Percentiles rank a stretch among this genome's conserved stretches.
phyloP scores from a whole-genome alignment of 2,797 vertebrate genomes.

The Rhinichthys osculus region DNA sequence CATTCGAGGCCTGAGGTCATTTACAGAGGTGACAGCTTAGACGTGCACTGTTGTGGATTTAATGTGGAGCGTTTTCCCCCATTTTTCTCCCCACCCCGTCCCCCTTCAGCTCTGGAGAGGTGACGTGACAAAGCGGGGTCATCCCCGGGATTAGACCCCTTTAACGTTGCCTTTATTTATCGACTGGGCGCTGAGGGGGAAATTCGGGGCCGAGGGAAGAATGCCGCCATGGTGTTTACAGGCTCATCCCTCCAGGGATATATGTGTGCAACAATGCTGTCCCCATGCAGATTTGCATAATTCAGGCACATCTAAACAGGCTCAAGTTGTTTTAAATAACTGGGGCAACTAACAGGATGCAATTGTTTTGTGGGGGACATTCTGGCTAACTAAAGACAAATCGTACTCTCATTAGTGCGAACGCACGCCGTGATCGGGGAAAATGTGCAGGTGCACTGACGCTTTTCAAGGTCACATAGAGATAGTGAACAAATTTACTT shows the following conservation, averaged over 20 bases:
- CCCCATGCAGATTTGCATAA: conserved; percentile 68
- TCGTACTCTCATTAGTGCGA: conserved; percentile 62
- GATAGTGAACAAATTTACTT: background rate
- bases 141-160: conserved; percentile 69
- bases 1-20: conserved; percentile 66
- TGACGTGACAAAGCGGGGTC: conserved; percentile 74
- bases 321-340: conserved; percentile 68
- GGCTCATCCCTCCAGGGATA: conserved; percentile 64
- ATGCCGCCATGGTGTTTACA: conserved; percentile 67
- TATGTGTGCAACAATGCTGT: conserved; percentile 67
- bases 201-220: conserved; percentile 63
- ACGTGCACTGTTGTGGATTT: conserved; percentile 76
- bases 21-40: conserved; percentile 72
- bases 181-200: conserved; percentile 67
- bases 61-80: conserved; percentile 68
- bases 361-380: conserved; percentile 64
- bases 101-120: conserved; percentile 61
- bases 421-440: conserved; percentile 7
- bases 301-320: conserved; percentile 64
- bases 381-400: conserved; percentile 58
- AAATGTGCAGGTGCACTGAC: conserved; percentile 17
- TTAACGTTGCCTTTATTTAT: conserved; percentile 71
- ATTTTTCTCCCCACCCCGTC: conserved; percentile 41
- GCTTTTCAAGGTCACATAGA: background rate
- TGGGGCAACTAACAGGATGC: conserved; percentile 67